Evolutionary conservation across 2,888 invertebrate genomes (phyloP).

Genomic region (Cheilosia variabilis): DNA sequence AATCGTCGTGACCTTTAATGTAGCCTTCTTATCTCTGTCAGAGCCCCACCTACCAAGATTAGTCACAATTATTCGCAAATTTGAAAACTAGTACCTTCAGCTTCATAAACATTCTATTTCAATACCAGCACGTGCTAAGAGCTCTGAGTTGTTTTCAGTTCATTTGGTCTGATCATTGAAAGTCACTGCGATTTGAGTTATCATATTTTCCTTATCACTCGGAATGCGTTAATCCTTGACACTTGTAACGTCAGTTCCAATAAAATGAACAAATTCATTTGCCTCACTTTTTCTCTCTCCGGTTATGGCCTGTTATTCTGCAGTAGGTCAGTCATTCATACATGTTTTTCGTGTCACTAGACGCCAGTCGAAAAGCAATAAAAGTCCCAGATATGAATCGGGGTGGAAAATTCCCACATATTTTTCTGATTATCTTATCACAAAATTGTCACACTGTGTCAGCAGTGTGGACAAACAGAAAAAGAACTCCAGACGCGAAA

Average conservation of each 20-base stretch:
- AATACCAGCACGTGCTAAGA: no score
- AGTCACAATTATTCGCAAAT: no score
- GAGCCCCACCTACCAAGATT: no score
- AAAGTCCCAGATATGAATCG: not conserved
- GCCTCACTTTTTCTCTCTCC: not conserved
- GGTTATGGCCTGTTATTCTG: not conserved
- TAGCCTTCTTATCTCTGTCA: no score
- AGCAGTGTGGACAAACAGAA: not conserved
- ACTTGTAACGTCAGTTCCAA: not conserved
- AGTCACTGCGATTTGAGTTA: not conserved
- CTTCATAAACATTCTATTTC: no score
- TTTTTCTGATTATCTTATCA: conserved; percentile 11
- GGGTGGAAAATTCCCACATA: conserved; percentile 26
- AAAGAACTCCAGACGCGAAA: conserved; percentile 1
- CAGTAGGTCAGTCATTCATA: not conserved
- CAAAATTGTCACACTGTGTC: not conserved
- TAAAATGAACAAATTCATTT: not conserved
- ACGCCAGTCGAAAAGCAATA: not conserved
- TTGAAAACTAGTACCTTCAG: no score
- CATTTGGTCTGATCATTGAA: not conserved
- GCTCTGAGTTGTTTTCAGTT: no score
- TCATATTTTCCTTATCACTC: conserved; percentile 10
- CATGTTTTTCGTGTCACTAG: not conserved
- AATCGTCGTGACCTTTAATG: no score
- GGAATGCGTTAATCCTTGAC: conserved; percentile 2